These are phyloP conservation scores for Lasioglossum albipes DNA, from an alignment of 1,140 invertebrate genomes.

Conservation along the genomic window DNA sequence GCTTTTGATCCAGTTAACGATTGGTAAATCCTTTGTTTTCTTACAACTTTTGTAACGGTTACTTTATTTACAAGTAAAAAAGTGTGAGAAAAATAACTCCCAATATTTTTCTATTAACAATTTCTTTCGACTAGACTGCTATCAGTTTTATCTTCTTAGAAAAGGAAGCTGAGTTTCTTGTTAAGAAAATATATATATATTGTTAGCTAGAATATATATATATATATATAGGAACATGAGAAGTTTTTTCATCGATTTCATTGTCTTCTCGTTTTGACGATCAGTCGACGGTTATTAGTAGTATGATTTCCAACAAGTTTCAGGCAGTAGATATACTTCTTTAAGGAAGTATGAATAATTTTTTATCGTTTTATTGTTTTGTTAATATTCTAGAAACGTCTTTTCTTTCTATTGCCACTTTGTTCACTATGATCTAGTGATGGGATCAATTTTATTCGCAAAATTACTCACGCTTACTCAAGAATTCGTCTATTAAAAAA, in stretches of 20 bases:
- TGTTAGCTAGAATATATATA: neutral
- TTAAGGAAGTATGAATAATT: constrained; percentile 10
- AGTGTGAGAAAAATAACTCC: constrained; percentile 25
- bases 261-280: neutral
- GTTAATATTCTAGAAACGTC: neutral
- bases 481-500: constrained; percentile 12
- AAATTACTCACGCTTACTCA: constrained; percentile 14
- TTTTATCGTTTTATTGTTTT: neutral
- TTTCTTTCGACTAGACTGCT: constrained; percentile 17
- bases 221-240: neutral
- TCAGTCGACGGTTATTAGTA: neutral
- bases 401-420: neutral
- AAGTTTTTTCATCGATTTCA: neutral
- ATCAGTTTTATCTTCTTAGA: neutral
- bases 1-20: neutral
- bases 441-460: neutral
- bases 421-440: neutral
- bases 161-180: neutral
- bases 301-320: constrained; percentile 1
- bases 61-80: constrained; percentile 43
- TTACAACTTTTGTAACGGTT: neutral
- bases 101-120: neutral
- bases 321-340: constrained; percentile 4
- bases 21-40: neutral
- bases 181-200: constrained; percentile 1